These are phyloP conservation scores for Pecten maximus DNA, from an alignment of 2,888 invertebrate species.

Conservation along the genomic window DNA sequence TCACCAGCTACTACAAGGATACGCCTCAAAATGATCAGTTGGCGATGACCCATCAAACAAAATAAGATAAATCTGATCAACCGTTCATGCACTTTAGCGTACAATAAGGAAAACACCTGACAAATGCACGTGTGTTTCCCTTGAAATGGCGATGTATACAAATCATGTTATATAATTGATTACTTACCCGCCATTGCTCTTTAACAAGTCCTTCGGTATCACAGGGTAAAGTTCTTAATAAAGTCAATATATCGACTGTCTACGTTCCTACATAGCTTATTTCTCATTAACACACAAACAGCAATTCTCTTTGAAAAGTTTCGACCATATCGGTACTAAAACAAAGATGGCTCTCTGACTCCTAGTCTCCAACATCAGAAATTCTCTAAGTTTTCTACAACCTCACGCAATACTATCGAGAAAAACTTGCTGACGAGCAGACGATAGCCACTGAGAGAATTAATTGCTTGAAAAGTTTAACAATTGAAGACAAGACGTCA, in stretches of 20 bases:
- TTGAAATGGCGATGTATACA: too few species aligned
- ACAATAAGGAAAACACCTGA: too few species aligned
- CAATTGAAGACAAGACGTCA: not conserved
- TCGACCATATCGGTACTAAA: not conserved
- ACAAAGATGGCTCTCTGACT: not conserved
- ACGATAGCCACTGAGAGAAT: not conserved
- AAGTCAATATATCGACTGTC: not conserved
- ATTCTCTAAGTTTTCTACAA: not conserved
- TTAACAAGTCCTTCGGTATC: not conserved
- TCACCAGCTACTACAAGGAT: too few species aligned
- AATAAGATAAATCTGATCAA: too few species aligned
- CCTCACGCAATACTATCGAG: not conserved
- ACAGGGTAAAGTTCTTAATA: not conserved
- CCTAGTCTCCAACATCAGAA: not conserved
- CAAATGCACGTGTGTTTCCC: too few species aligned
- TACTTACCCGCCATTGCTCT: not conserved
- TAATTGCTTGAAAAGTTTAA: not conserved
- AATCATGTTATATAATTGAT: too few species aligned
- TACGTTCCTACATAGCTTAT: not conserved
- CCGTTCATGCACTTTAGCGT: too few species aligned
- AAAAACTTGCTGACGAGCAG: not conserved
- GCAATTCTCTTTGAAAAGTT: constrained; percentile 9
- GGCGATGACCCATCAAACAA: too few species aligned
- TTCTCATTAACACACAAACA: not conserved
- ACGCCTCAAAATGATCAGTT: too few species aligned